Percentiles rank a stretch among this genome's conserved stretches.
phyloP scores from a whole-genome alignment of 2,113 vertebrate species.

The Sapajus apella region DNA sequence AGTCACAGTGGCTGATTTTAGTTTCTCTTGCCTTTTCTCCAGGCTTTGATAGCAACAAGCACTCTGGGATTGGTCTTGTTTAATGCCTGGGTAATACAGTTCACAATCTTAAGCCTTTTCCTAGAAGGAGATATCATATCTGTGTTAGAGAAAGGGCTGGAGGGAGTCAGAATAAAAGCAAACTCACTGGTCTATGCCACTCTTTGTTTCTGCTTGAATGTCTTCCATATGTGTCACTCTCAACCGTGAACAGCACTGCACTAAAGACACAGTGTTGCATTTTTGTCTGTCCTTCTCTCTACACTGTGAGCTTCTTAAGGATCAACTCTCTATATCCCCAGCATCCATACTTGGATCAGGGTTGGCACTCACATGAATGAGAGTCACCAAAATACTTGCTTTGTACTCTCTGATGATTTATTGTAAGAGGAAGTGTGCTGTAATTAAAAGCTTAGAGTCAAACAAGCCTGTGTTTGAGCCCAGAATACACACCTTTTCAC shows the following conservation, averaged over 20 bases:
- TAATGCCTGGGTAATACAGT: not conserved
- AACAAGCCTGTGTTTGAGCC: not conserved
- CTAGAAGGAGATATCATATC: not conserved
- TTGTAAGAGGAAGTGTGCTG: not conserved
- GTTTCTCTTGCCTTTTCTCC: not conserved
- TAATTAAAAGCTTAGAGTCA: not conserved
- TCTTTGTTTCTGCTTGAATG: not conserved
- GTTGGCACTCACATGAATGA: not conserved
- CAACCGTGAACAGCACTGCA: accelerated
- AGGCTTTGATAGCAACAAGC: not conserved
- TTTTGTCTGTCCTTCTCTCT: not conserved
- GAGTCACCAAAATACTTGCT: not conserved
- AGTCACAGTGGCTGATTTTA: not conserved
- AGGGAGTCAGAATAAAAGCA: not conserved
- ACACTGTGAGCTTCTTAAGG: no score
- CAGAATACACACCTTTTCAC: not conserved
- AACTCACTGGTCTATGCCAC: not conserved
- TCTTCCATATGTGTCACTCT: not conserved
- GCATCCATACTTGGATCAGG: not conserved
- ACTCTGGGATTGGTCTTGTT: not conserved
- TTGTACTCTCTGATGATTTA: not conserved
- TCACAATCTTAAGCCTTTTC: not conserved
- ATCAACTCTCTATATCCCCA: not conserved
- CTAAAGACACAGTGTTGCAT: accelerated
- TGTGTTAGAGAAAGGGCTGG: not conserved